Percentiles rank a stretch among this genome's conserved stretches.
Conservation (phyloP, 2,888 invertebrate genomes). For the Drosophila subsilvestris region DNA sequence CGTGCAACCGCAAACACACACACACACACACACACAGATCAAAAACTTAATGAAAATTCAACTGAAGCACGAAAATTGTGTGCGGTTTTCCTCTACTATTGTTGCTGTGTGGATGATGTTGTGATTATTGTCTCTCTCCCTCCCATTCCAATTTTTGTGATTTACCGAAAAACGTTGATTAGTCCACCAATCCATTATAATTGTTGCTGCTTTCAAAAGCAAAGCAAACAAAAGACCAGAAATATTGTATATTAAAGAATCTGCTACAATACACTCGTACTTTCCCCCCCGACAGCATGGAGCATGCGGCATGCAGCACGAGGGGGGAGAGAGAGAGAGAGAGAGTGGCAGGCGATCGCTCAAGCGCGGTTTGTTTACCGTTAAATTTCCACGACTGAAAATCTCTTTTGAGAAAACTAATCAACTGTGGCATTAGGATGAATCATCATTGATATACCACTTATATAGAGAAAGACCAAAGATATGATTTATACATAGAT, state of each 20-base stretch:
- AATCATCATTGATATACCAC: constrained; percentile 19
- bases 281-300: constrained; percentile 35
- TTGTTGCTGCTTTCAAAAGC: constrained; percentile 69
- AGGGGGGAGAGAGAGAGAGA: constrained; percentile 8
- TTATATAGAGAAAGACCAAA: constrained; percentile 3
- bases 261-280: constrained; percentile 12
- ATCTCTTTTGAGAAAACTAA: constrained; percentile 47
- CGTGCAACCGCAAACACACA: constrained; percentile 68
- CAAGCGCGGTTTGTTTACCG: constrained; percentile 41
- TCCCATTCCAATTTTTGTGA: constrained; percentile 50
- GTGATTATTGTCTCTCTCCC: constrained; percentile 33
- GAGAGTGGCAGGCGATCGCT: constrained; percentile 19
- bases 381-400: constrained; percentile 54
- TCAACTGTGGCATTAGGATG: constrained; percentile 57
- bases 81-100: constrained; percentile 60
- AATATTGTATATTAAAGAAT: constrained; percentile 52
- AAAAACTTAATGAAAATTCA: constrained; percentile 72
- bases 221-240: constrained; percentile 44
- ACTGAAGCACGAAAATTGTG: constrained; percentile 76
- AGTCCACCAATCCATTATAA: constrained; percentile 71
- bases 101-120: constrained; percentile 39
- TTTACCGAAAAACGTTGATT: constrained; percentile 78
- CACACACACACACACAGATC: constrained; percentile 13
- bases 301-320: constrained; percentile 8
- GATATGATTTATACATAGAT: constrained; percentile 11